A percentile compares a stretch with the other conserved stretches of the same genome.
phyloP scores from a whole-genome alignment of 1,140 invertebrate genomes.

The Rhopalosiphum padi region DNA sequence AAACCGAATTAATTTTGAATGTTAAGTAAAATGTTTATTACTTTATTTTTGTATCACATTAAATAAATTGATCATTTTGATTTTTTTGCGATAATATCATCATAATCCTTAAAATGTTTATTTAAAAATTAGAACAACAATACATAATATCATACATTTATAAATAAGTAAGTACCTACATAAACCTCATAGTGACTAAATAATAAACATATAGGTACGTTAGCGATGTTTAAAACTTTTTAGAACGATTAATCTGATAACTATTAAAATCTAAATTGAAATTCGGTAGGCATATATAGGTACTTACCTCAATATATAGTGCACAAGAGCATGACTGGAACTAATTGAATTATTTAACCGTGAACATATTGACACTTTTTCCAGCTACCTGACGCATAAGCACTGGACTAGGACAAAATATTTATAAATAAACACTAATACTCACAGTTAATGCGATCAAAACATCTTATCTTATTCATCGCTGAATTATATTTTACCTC shows the following conservation, averaged over 20 bases:
- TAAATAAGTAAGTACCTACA: neutral
- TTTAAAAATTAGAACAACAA: too few species aligned
- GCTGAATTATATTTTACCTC: neutral
- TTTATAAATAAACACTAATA: slow-evolving; percentile 25
- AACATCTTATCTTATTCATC: neutral
- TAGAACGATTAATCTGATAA: neutral
- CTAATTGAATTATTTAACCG: slow-evolving; percentile 50
- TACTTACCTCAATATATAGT: neutral
- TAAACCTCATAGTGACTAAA: neutral
- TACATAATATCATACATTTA: too few species aligned
- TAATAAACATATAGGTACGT: neutral
- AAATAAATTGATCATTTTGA: neutral
- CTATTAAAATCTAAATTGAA: neutral
- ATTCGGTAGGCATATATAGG: neutral
- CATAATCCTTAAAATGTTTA: neutral
- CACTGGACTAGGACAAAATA: neutral
- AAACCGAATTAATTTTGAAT: too few species aligned
- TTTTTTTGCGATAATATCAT: neutral
- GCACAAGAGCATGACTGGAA: slow-evolving; percentile 35
- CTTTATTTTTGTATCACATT: too few species aligned
- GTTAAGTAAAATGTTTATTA: too few species aligned
- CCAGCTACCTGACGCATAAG: slow-evolving; percentile 28
- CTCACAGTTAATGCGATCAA: neutral
- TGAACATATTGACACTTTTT: slow-evolving; percentile 44
- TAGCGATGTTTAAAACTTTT: neutral